phyloP scores from a whole-genome alignment of 2,888 invertebrate genomes.

The Dasypogon diadema region DNA sequence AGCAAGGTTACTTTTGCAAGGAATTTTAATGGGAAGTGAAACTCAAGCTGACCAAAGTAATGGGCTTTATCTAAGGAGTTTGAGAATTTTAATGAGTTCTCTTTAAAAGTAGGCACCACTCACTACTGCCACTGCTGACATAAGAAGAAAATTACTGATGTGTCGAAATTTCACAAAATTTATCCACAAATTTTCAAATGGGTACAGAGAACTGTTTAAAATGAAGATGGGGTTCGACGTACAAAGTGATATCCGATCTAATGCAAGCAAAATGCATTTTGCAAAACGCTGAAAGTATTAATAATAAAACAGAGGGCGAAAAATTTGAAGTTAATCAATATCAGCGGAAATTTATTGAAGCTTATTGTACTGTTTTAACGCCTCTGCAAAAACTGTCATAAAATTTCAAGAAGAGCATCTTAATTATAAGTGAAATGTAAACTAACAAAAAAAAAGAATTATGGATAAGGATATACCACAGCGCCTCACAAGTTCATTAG shows the following conservation, averaged over 20 bases:
- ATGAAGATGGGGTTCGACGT: neutral
- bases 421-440: neutral
- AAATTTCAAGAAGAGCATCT: neutral
- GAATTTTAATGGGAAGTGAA: no score
- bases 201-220: neutral
- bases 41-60: no score
- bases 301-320: neutral
- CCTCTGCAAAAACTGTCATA: neutral
- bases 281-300: neutral
- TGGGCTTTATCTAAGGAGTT: neutral
- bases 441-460: neutral
- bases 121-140: neutral
- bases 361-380: neutral
- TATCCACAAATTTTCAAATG: neutral
- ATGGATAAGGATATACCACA: neutral
- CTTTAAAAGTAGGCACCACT: neutral
- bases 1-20: constrained; percentile 11
- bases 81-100: neutral
- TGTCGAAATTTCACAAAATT: no score
- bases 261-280: neutral
- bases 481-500: neutral
- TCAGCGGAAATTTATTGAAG: neutral
- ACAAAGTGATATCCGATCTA: neutral
- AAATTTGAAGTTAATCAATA: neutral
- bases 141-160: neutral